phyloP scores from a whole-genome alignment of 2,113 vertebrate genomes.

The Panthera tigris region DNA sequence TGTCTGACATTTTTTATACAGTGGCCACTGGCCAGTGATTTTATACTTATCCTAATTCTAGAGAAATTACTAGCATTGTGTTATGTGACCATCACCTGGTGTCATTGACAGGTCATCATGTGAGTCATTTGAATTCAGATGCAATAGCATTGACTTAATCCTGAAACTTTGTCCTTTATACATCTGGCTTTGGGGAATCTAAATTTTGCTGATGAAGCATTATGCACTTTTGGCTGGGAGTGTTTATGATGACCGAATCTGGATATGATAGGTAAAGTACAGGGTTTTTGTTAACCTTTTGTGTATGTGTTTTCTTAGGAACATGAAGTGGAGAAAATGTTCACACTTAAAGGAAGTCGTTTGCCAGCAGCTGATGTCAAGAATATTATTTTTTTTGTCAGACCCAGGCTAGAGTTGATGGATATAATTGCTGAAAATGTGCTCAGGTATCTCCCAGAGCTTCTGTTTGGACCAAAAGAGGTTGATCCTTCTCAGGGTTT shows the following conservation, averaged over 20 bases:
- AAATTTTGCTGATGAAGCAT: not conserved
- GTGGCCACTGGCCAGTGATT: not conserved
- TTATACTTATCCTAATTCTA: not conserved
- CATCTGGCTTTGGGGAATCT: not conserved
- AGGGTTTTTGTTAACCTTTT: not conserved
- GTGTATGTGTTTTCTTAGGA: conserved; percentile 85
- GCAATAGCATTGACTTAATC: not conserved
- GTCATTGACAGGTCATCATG: not conserved
- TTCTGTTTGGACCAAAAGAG: not conserved
- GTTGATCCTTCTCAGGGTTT: not conserved
- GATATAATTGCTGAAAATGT: conserved; percentile 97
- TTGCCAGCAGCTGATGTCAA: conserved; percentile 95
- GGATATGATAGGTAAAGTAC: not conserved
- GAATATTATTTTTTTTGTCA: conserved; percentile 97
- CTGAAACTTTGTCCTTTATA: not conserved
- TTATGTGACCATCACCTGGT: not conserved
- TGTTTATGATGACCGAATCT: not conserved
- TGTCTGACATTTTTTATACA: not conserved
- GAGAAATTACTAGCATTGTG: not conserved
- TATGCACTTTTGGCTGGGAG: not conserved
- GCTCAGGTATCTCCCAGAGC: conserved; percentile 85
- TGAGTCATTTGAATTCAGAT: not conserved
- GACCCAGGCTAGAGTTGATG: conserved; percentile 96
- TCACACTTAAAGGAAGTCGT: conserved; percentile 94
- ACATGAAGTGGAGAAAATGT: conserved; percentile 99